A percentile compares a stretch with the other conserved stretches of the same genome.
Evolutionary conservation across 2,113 vertebrate species (phyloP).

Genomic region (Notiomystis cincta): DNA sequence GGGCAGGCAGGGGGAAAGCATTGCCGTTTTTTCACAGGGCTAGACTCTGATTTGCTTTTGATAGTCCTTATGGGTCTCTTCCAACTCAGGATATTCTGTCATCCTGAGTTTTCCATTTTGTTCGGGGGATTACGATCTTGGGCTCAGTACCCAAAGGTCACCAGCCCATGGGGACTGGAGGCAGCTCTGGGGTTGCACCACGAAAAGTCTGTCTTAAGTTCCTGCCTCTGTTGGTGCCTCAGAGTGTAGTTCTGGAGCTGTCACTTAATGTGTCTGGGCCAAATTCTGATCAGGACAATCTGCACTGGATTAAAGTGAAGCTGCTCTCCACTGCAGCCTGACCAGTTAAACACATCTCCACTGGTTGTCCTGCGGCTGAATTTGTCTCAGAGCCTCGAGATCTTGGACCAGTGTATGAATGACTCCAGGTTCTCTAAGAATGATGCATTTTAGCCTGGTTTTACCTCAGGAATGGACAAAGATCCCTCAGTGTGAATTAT

Average conservation of each 20-base stretch:
- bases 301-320: background rate
- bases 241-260: background rate
- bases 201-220: background rate
- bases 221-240: background rate
- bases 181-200: background rate
- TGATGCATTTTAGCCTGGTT: background rate
- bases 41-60: background rate
- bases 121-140: background rate
- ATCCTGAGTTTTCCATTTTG: background rate
- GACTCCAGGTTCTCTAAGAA: background rate
- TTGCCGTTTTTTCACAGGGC: background rate
- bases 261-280: background rate
- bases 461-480: background rate
- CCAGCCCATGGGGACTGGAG: background rate
- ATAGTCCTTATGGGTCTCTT: background rate
- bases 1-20: background rate
- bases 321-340: background rate
- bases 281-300: background rate
- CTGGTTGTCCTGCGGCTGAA: background rate
- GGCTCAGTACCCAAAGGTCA: fast-evolving
- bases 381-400: background rate
- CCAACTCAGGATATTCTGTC: background rate
- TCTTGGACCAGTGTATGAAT: fast-evolving
- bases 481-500: background rate
- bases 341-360: background rate